phyloP scores from a whole-genome alignment of 2,113 vertebrate species.

The Mirounga angustirostris region DNA sequence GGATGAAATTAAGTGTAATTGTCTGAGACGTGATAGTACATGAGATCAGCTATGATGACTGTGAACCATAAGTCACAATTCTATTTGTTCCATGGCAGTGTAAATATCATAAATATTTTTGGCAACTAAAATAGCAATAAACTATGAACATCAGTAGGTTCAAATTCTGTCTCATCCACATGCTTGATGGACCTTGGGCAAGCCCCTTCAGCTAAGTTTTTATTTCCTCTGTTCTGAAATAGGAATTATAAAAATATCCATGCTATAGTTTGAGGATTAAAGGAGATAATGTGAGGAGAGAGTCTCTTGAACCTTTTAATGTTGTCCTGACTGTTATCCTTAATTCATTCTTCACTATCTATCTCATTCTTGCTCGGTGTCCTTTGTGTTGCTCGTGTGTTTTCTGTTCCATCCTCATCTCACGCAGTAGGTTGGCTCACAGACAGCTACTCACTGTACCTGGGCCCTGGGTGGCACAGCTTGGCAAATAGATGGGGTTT shows the following conservation, averaged over 20 bases:
- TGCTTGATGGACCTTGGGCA: too few relatives aligned
- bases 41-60: background rate
- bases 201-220: background rate
- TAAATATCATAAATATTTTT: background rate
- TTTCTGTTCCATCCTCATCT: background rate
- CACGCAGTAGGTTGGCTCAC: fast-evolving
- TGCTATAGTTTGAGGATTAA: background rate
- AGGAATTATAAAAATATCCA: background rate
- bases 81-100: background rate
- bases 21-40: background rate
- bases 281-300: background rate
- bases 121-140: background rate
- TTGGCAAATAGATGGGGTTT: background rate
- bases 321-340: background rate
- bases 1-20: background rate
- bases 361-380: background rate
- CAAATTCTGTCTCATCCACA: background rate
- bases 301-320: background rate
- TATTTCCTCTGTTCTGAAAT: background rate
- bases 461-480: background rate
- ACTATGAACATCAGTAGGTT: background rate
- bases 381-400: background rate
- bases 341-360: background rate
- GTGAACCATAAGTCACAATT: background rate
- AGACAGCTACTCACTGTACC: background rate